A percentile compares a stretch with the other conserved stretches of the same genome.
These are phyloP conservation scores for Lontra canadensis DNA, from an alignment of 2,113 vertebrate genomes.

Conservation along the genomic window DNA sequence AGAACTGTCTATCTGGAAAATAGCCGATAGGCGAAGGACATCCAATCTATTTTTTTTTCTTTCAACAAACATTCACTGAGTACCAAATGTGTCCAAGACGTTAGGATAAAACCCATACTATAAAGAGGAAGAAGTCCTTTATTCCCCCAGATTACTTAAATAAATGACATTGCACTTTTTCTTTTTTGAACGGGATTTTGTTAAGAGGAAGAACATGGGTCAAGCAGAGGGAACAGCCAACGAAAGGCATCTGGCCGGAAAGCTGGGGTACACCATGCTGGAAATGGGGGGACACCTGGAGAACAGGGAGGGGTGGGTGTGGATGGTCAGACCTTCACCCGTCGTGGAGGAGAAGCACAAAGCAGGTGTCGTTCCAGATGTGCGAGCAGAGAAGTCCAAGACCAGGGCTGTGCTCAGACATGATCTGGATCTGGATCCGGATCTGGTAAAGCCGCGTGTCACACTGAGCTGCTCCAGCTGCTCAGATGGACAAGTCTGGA, in stretches of 20 bases:
- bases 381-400: not conserved
- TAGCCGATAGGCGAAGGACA: not conserved
- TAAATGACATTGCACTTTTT: not conserved
- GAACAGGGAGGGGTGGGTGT: not conserved
- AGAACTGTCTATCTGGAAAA: not conserved
- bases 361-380: not conserved
- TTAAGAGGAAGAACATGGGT: not conserved
- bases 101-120: not conserved
- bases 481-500: not conserved
- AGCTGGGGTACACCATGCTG: not conserved
- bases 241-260: not conserved
- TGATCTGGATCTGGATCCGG: not conserved
- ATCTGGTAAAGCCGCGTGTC: not conserved
- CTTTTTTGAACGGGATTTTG: not conserved
- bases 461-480: not conserved
- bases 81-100: not conserved
- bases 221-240: not conserved
- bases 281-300: accelerated
- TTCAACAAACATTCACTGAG: not conserved
- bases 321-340: not conserved
- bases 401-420: not conserved
- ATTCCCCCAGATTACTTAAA: not conserved
- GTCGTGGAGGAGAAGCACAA: accelerated
- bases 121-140: not conserved
- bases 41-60: not conserved